phyloP scores from a whole-genome alignment of 1,140 invertebrate species.

The Tachypleus tridentatus region DNA sequence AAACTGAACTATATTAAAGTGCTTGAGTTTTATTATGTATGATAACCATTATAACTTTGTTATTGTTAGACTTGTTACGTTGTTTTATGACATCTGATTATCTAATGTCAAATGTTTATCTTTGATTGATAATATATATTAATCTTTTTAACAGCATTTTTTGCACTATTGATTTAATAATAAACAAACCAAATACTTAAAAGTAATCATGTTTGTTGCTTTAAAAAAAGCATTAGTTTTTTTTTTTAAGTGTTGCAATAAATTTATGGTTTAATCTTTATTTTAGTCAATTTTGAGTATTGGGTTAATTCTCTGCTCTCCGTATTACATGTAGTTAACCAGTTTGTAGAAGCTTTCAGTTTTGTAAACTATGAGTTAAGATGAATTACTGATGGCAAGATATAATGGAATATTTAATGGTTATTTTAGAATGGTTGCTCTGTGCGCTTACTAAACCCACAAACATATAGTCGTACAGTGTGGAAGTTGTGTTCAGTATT shows the following conservation, averaged over 20 bases:
- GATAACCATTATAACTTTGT: too few species aligned
- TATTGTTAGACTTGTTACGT: too few species aligned
- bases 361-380: neutral
- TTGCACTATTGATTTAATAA: too few species aligned
- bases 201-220: too few species aligned
- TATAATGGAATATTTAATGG: neutral
- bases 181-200: too few species aligned
- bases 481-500: conserved; percentile 54
- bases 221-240: neutral
- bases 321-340: neutral
- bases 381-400: neutral
- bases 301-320: neutral
- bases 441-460: conserved; percentile 84
- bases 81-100: too few species aligned
- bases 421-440: conserved; percentile 63
- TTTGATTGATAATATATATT: too few species aligned
- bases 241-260: neutral
- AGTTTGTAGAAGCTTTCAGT: neutral
- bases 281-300: neutral
- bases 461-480: conserved; percentile 57
- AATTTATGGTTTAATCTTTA: neutral
- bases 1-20: too few species aligned
- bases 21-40: too few species aligned
- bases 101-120: too few species aligned
- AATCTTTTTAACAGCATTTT: too few species aligned